A percentile compares a stretch with the other conserved stretches of the same genome.
Evolutionary conservation across 2,113 vertebrate genomes (phyloP).

Genomic region (Pleuronectes platessa): DNA sequence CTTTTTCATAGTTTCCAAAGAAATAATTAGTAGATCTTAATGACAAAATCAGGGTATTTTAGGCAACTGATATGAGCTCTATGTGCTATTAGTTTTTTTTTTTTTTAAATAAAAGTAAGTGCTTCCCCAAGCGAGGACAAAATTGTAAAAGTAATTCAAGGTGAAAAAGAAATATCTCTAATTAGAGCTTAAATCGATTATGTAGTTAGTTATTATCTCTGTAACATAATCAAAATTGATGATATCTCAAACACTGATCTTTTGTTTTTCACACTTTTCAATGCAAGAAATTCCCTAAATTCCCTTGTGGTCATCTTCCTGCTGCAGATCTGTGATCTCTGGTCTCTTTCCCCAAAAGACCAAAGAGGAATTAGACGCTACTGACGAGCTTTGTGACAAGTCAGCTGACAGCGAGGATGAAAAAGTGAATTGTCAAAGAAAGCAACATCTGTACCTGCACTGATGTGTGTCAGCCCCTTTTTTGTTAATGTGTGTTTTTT

Average conservation of each 20-base stretch:
- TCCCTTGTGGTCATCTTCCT: neutral
- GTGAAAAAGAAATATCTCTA: too few relatives aligned
- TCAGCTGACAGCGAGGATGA: conserved; percentile 35
- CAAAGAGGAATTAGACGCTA: neutral
- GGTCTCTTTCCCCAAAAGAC: neutral
- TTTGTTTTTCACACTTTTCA: neutral
- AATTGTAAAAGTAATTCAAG: neutral
- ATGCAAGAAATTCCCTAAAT: neutral
- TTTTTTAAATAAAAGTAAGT: neutral
- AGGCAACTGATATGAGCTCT: too few relatives aligned
- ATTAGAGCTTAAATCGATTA: too few relatives aligned
- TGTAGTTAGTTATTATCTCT: neutral
- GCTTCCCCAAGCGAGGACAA: neutral
- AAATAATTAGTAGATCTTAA: too few relatives aligned
- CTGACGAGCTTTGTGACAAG: neutral
- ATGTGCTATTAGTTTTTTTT: too few relatives aligned
- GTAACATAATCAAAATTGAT: neutral
- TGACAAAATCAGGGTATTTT: too few relatives aligned
- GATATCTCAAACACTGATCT: neutral
- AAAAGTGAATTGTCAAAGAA: conserved; percentile 32
- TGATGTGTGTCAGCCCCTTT: conserved; percentile 39
- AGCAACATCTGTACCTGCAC: conserved; percentile 33
- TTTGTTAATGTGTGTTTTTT: conserved; percentile 17
- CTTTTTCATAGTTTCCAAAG: too few relatives aligned
- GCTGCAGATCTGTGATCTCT: neutral